Evolutionary conservation across 2,113 vertebrate genomes (phyloP).

Genomic region (Cryptoleucopteryx plumbea): DNA sequence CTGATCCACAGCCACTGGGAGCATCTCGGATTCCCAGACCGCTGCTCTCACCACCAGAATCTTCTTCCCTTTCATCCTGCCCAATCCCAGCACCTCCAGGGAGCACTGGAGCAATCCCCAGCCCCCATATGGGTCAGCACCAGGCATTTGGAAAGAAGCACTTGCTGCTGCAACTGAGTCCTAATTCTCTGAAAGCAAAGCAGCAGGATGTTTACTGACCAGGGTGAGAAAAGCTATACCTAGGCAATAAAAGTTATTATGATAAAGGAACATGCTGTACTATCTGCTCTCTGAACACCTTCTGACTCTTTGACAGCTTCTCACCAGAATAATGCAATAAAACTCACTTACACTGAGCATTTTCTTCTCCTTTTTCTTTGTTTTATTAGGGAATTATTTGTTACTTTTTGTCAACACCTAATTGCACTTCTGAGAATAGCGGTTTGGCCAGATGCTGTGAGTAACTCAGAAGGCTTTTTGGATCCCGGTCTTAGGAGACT

Average conservation of each 20-base stretch:
- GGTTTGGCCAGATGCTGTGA: background rate
- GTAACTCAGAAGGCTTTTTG: background rate
- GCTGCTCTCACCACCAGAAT: background rate
- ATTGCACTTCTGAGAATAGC: background rate
- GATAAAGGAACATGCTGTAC: constrained; percentile 44
- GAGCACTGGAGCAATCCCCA: background rate
- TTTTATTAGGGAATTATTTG: background rate
- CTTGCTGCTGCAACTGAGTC: background rate
- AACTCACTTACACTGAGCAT: background rate
- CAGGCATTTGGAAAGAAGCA: background rate
- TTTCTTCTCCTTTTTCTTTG: background rate
- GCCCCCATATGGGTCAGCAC: fast-evolving
- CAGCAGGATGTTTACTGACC: background rate
- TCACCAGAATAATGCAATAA: background rate
- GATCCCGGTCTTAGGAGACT: background rate
- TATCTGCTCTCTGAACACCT: background rate
- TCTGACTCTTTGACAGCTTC: constrained; percentile 19
- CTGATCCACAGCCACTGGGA: fast-evolving
- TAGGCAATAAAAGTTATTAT: constrained; percentile 37
- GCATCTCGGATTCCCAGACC: background rate
- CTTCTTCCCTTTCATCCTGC: background rate
- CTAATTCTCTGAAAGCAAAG: background rate
- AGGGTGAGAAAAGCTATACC: background rate
- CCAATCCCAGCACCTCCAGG: background rate
- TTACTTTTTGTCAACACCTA: background rate